phyloP scores from a whole-genome alignment of 1,140 invertebrate genomes.

The Ylistrum balloti region DNA sequence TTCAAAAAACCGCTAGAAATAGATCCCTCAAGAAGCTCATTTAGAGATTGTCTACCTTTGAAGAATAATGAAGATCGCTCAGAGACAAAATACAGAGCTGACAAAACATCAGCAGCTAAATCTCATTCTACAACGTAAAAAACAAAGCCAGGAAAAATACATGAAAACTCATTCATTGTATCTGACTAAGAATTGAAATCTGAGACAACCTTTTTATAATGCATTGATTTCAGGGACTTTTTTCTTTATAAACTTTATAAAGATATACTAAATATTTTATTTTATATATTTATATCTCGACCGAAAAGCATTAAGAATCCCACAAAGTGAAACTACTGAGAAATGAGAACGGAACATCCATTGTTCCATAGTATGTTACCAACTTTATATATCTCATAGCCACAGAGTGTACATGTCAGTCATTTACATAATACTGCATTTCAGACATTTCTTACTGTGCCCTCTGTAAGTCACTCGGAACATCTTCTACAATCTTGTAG shows the following conservation, averaged over 20 bases:
- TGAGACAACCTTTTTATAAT: not conserved
- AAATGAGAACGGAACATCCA: not conserved
- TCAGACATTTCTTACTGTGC: not conserved
- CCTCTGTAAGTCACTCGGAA: not conserved
- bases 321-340: not conserved
- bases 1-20: not conserved
- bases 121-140: not conserved
- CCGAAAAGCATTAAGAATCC: not conserved
- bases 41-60: not conserved
- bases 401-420: not conserved
- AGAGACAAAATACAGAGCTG: not conserved
- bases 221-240: not conserved
- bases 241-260: not conserved
- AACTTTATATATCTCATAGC: constrained; percentile 22
- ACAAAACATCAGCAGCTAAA: not conserved
- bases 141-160: no score
- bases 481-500: not conserved
- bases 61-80: not conserved
- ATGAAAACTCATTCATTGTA: no score
- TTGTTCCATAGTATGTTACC: not conserved
- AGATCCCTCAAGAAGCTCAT: not conserved
- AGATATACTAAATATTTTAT: no score
- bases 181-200: no score
- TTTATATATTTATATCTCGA: no score
- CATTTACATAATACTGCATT: constrained; percentile 11